phyloP scores from a whole-genome alignment of 2,888 invertebrate genomes.

The Phlogophora meticulosa region DNA sequence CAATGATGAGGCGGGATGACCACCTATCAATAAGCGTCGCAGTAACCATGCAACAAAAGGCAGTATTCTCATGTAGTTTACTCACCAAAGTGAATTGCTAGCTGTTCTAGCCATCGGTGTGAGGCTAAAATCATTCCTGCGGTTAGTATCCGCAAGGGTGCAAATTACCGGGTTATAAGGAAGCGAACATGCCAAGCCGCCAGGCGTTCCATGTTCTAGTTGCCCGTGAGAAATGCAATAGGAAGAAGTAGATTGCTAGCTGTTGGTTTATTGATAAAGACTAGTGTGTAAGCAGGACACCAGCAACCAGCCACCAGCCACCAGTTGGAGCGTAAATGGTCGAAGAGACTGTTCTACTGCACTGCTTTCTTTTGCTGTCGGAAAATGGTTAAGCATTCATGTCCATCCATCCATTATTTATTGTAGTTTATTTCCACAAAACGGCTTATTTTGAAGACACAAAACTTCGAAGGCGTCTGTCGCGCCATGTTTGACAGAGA shows the following conservation, averaged over 20 bases:
- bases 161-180: conserved; percentile 40
- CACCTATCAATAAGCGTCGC: not conserved
- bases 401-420: too few relatives aligned
- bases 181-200: conserved; percentile 24
- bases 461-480: too few relatives aligned
- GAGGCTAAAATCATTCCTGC: conserved; percentile 33
- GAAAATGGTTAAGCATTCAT: not conserved
- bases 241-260: not conserved
- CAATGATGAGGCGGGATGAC: not conserved
- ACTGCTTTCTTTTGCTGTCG: not conserved
- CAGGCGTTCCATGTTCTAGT: conserved; percentile 2
- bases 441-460: too few relatives aligned
- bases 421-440: too few relatives aligned
- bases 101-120: conserved; percentile 2
- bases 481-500: too few relatives aligned
- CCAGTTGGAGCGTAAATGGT: too few relatives aligned
- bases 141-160: conserved; percentile 39
- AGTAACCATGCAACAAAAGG: not conserved
- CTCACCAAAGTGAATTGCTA: not conserved
- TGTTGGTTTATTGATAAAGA: not conserved
- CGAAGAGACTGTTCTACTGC: too few relatives aligned
- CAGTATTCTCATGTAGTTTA: not conserved
- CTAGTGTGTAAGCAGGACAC: not conserved
- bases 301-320: not conserved
- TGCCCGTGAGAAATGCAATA: conserved; percentile 35